Evolutionary conservation across 2,113 vertebrate species (phyloP), one percentile per base, ranked within the genome.

Genomic region (Siniperca chuatsi): DNA sequence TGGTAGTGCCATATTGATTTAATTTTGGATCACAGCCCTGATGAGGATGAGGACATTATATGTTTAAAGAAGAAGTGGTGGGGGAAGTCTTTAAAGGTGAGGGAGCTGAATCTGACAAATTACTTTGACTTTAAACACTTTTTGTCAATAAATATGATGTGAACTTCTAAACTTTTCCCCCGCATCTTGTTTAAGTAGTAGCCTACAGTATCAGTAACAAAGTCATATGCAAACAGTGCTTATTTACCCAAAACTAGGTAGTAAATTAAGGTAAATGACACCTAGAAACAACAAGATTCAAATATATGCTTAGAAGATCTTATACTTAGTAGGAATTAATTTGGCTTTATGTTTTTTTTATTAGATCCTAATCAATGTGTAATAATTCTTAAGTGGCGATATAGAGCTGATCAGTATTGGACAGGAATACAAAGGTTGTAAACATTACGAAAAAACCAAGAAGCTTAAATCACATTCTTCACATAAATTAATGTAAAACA

Each of bases 21-120:
- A 10, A 20, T 46, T 85, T 62, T 83, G 48, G 60, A 87, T 87
- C 15, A 50, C 55, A 71, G 48, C 23, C 11, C 29, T 15, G 21
- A 55, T 3, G 52, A 77, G 40, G 50, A 74, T 7, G 13, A 40
- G 20, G 62, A 55, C 79, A 37, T 67, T 81, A 73, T 60, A 55
- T 5, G n/a, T 75, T 62, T 66, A 12, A 58, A 80, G 33, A 68
- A 10, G 18, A 60, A n/a, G 8, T 25, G 5, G 60, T 23, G 18
- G 33, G 15, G 15, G 44, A 55, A 42, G 42, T 50, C 35, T 16
- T 54, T 4, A 37, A 50, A 78, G 40, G 10, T 23, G 66, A 42
- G 50, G n/a, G 20, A 46, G 54, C 13, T 54, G 20, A 61, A 50
- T 79, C 15, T 55, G 35, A 55, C 58, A 23, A 12, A 66, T 8